These are phyloP conservation scores for Megaceryle torquata DNA, from an alignment of 2,113 vertebrate species.

Conservation along the genomic window DNA sequence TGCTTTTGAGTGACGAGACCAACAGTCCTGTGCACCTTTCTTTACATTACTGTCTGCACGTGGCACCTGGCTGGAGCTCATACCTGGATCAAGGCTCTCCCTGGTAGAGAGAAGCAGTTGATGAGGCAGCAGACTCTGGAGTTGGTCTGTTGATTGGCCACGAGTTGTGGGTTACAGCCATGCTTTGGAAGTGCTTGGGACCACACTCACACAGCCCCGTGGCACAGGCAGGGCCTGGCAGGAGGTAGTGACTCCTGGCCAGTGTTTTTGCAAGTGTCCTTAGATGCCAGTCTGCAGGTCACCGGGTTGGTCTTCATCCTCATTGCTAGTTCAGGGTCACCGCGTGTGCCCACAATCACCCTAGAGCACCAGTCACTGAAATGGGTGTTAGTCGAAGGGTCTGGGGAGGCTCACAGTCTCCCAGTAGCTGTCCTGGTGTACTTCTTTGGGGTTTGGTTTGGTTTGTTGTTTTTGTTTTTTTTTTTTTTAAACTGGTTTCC, in stretches of 20 bases:
- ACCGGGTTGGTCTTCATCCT: not conserved
- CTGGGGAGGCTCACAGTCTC: not conserved
- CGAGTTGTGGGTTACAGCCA: not conserved
- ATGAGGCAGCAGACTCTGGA: not conserved
- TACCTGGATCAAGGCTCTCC: not conserved
- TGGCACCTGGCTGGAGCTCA: not conserved
- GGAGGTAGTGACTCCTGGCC: fast-evolving
- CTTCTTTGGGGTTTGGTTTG: not conserved
- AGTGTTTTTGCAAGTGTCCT: not conserved
- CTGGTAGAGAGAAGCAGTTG: not conserved
- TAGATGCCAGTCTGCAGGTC: not conserved
- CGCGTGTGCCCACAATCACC: not conserved
- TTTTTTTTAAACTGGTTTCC: not conserved
- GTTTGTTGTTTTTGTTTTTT: no score
- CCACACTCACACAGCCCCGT: fast-evolving
- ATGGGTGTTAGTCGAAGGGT: not conserved
- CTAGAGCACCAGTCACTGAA: not conserved
- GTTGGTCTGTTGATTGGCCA: not conserved
- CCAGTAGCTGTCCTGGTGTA: not conserved
- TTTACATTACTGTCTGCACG: not conserved
- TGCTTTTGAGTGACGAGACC: not conserved
- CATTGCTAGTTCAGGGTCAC: not conserved
- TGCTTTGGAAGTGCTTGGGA: not conserved
- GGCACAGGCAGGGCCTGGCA: not conserved
- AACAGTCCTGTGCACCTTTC: not conserved